Evolutionary conservation across 2,888 invertebrate genomes (phyloP).

Genomic region (Disparrhopalites patrizii): DNA sequence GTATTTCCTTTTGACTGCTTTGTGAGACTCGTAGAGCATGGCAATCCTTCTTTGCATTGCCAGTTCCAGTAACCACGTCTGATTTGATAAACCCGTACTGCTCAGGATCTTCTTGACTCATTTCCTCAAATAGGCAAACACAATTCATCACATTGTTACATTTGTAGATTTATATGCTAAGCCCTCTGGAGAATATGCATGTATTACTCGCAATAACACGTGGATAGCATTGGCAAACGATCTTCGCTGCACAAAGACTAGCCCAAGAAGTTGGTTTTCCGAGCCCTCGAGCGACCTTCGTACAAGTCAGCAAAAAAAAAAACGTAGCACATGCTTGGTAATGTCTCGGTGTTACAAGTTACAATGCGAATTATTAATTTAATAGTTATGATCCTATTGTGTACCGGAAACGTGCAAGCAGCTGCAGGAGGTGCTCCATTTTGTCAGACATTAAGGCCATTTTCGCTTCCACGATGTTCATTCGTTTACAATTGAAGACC

Average conservation of each 20-base stretch:
- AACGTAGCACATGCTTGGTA: too few species aligned
- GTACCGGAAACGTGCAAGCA: background rate
- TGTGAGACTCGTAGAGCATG: background rate
- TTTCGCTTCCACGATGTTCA: background rate
- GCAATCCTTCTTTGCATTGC: slow-evolving; percentile 11
- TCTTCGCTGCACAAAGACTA: slow-evolving; percentile 69
- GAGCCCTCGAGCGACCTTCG: background rate
- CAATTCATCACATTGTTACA: too few species aligned
- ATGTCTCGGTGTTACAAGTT: too few species aligned
- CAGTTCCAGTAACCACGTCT: slow-evolving; percentile 59
- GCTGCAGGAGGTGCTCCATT: background rate
- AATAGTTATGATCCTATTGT: background rate
- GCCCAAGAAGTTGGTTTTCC: slow-evolving; percentile 59
- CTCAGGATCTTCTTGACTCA: background rate
- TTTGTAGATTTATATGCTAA: background rate
- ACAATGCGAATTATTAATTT: background rate
- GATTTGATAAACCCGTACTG: slow-evolving; percentile 57
- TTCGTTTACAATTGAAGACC: slow-evolving; percentile 41
- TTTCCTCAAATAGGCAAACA: slow-evolving; percentile 2
- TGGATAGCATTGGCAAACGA: slow-evolving; percentile 66
- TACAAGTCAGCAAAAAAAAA: too few species aligned
- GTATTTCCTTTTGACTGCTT: slow-evolving; percentile 7
- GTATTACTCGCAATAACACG: too few species aligned
- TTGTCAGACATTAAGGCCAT: background rate
- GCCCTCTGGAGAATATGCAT: too few species aligned